Percentiles rank a stretch among this genome's conserved stretches.
These are phyloP conservation scores for Horisme vitalbata DNA, from an alignment of 2,888 invertebrate genomes.

Conservation along the genomic window DNA sequence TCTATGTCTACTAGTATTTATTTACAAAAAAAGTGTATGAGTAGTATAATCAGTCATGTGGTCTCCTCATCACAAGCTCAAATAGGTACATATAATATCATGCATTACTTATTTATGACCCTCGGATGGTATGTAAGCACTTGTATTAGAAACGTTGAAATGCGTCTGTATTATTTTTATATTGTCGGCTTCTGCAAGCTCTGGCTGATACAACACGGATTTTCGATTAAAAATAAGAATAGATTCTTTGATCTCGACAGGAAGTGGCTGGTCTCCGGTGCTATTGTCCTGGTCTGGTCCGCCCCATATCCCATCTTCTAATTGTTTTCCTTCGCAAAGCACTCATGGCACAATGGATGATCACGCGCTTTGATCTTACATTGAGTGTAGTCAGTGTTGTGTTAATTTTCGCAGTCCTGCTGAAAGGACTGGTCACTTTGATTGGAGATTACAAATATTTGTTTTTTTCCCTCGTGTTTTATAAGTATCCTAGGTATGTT, in stretches of 20 bases:
- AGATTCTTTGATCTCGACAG: conserved; percentile 61
- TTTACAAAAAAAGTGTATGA: too few relatives aligned
- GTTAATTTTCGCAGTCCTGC: conserved; percentile 35
- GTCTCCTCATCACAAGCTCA: too few relatives aligned
- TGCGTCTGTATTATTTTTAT: too few relatives aligned
- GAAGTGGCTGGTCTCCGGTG: conserved; percentile 65
- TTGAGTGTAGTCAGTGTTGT: conserved; percentile 38
- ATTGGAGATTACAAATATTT: not conserved
- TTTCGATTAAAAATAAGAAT: conserved; percentile 30
- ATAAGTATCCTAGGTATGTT: too few relatives aligned
- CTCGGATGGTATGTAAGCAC: too few relatives aligned
- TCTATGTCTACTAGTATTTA: too few relatives aligned
- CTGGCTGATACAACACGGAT: conserved; percentile 15
- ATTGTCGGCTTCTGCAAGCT: not conserved
- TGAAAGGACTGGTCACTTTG: not conserved
- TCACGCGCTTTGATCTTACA: conserved; percentile 69
- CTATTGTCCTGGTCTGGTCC: conserved; percentile 59
- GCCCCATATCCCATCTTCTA: conserved; percentile 69
- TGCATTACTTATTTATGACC: too few relatives aligned
- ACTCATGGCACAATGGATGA: conserved; percentile 70
- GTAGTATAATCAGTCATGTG: too few relatives aligned
- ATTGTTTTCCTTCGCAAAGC: conserved; percentile 74
- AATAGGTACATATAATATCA: too few relatives aligned
- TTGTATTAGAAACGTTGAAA: too few relatives aligned
- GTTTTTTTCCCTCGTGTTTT: not conserved